These are phyloP conservation scores for Helostoma temminkii DNA, from an alignment of 2,797 vertebrate species.

Conservation along the genomic window DNA sequence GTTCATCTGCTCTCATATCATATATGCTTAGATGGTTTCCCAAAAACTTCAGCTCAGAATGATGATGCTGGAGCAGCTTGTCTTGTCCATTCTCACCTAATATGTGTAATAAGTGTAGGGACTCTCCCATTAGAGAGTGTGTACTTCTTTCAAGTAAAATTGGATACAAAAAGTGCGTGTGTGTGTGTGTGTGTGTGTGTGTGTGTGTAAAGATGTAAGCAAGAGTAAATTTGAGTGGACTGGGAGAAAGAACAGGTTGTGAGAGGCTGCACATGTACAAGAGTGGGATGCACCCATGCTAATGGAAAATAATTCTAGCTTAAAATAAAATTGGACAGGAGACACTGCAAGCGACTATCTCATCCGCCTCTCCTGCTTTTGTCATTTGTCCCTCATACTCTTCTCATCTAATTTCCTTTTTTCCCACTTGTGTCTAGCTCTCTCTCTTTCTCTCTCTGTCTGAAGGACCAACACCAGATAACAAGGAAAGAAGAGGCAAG, in stretches of 20 bases:
- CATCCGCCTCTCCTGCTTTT: conserved; percentile 38
- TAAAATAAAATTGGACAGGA: conserved; percentile 61
- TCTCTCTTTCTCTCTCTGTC: conserved; percentile 25
- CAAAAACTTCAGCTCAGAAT: conserved; percentile 3
- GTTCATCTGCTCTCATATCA: background rate
- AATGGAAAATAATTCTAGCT: conserved; percentile 67
- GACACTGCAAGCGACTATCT: conserved; percentile 22
- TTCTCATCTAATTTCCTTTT: conserved; percentile 11
- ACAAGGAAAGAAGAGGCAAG: conserved; percentile 38
- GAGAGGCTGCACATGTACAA: conserved; percentile 34
- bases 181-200: background rate
- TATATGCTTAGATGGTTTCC: conserved; percentile 28
- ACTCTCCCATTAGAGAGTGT: conserved; percentile 17
- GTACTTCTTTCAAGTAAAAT: conserved; percentile 43
- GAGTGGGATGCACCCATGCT: conserved; percentile 50
- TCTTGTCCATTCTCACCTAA: conserved; percentile 21
- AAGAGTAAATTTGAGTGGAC: conserved; percentile 15
- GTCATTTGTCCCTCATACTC: conserved; percentile 39
- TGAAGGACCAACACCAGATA: conserved; percentile 60
- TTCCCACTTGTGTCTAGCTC: conserved; percentile 13
- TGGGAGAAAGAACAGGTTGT: conserved; percentile 25
- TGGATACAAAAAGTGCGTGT: background rate
- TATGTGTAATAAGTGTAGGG: conserved; percentile 14
- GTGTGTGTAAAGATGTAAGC: conserved; percentile 4
- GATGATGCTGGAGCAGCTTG: conserved; percentile 12